Evolutionary conservation across 2,888 invertebrate species (phyloP).

Genomic region (Lamellibrachia satsuma): DNA sequence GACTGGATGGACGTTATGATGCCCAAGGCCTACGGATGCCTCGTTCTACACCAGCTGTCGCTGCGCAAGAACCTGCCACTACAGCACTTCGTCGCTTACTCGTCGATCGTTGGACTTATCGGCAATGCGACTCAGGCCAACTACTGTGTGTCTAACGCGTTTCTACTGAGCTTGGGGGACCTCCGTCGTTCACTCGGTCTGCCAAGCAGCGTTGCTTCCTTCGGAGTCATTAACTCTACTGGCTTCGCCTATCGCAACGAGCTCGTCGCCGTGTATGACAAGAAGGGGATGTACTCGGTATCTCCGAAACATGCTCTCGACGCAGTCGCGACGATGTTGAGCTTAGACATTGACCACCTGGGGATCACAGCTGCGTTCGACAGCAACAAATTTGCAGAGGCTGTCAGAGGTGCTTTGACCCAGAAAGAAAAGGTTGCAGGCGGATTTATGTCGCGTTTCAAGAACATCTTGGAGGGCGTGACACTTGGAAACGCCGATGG

Average conservation of each 20-base stretch:
- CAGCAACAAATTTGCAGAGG: background rate
- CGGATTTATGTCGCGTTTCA: background rate
- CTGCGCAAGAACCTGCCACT: background rate
- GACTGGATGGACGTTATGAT: background rate
- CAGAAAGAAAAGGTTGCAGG: background rate
- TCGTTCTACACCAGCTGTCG: constrained; percentile 9
- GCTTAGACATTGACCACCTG: background rate
- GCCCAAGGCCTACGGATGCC: background rate
- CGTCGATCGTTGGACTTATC: background rate
- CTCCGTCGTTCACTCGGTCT: background rate
- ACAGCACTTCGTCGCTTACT: background rate
- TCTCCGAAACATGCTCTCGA: background rate
- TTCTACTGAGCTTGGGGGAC: background rate
- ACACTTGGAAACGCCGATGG: background rate
- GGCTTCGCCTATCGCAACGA: constrained; percentile 7
- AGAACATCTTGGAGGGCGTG: constrained; percentile 1
- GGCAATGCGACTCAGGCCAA: background rate
- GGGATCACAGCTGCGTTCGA: background rate
- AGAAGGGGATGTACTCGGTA: background rate
- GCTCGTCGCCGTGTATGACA: background rate
- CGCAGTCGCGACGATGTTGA: background rate
- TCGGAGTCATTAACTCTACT: background rate
- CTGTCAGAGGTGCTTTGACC: background rate
- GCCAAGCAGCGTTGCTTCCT: background rate
- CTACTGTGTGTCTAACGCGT: constrained; percentile 8